A percentile compares a stretch with the other conserved stretches of the same genome.
These are phyloP conservation scores for Nasonia longicornis DNA, from an alignment of 1,140 invertebrate genomes.

Conservation along the genomic window DNA sequence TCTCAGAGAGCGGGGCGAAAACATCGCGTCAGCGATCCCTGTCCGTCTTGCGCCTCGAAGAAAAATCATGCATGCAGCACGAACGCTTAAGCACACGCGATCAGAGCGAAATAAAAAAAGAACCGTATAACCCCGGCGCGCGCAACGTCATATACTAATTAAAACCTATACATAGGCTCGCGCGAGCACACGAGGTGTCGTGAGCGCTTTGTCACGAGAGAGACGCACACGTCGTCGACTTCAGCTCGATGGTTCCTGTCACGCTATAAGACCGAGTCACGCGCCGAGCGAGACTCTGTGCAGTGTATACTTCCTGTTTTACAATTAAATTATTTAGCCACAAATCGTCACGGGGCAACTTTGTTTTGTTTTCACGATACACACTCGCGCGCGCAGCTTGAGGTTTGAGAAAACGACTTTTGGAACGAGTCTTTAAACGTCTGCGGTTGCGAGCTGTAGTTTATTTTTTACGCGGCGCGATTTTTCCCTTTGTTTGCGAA, in stretches of 20 bases:
- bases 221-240: constrained; percentile 47
- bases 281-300: not conserved
- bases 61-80: constrained; percentile 38
- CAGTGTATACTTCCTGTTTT: not conserved
- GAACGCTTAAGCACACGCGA: constrained; percentile 49
- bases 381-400: not conserved
- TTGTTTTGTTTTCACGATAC: not conserved
- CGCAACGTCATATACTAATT: constrained; percentile 47
- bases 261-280: constrained; percentile 29
- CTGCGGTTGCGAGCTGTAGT: not conserved
- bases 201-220: constrained; percentile 52
- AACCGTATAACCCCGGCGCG: constrained; percentile 11
- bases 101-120: constrained; percentile 47
- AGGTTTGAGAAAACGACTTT: not conserved
- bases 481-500: not conserved
- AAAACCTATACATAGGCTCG: constrained; percentile 42
- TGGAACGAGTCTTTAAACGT: not conserved
- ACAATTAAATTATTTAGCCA: not conserved
- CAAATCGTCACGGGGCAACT: not conserved
- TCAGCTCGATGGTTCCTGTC: constrained; percentile 35
- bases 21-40: not conserved
- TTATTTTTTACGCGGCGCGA: not conserved
- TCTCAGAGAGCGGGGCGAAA: not conserved
- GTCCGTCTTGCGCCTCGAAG: constrained; percentile 22
- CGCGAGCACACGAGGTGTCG: constrained; percentile 47